Base-by-base conservation (phyloP, 2,113 vertebrate species). In the Cynopterus brachyotis region DNA sequence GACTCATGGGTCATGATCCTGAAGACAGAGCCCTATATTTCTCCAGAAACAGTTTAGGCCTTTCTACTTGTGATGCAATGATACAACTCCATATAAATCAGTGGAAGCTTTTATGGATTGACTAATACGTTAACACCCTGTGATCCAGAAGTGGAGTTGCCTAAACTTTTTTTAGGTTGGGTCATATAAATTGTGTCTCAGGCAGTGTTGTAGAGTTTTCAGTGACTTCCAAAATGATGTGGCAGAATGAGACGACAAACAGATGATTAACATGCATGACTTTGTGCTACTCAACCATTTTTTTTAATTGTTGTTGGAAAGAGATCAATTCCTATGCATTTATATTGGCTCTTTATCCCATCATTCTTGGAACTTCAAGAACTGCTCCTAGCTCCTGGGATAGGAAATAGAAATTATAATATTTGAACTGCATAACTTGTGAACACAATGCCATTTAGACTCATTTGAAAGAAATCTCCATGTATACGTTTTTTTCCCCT, bases 61-160 rank as follows among this genome's bases (percentile, higher is more conserved):
- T 94, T 95, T 95, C 89, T 62, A 67, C 83, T 86, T 96, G 93
- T 96, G 95, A 96, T 91, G 97, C 89, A 95, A 97, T 59, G 59
- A 88, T 93, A 95, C 88, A 97, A 93, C 89, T 89, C 95, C 69
- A 75, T 95, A 97, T 97, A 97, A 96, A 97, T 89, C 87, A 97
- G 93, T 79, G 73, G 57, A 35, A 91, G 95, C 93, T 96, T 97
- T 97, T 93, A 98, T 75, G 20, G 66, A 93, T 96, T 98, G 97
- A 97, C 96, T 98, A 97, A 97, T 95, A 91, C 60, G 94, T 93
- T 97, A 96, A 96, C 94, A 98, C 97, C 97, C 97, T 97, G 89
- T 97, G 97, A 97, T 96, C 96, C 95, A 95, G 92, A 94, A 97
- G 76, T 91, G 91, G 81, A 96, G 78, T 94, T 97, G 93, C 91